These are phyloP conservation scores for Frieseomelitta varia DNA, from an alignment of 1,140 invertebrate species.

Conservation along the genomic window DNA sequence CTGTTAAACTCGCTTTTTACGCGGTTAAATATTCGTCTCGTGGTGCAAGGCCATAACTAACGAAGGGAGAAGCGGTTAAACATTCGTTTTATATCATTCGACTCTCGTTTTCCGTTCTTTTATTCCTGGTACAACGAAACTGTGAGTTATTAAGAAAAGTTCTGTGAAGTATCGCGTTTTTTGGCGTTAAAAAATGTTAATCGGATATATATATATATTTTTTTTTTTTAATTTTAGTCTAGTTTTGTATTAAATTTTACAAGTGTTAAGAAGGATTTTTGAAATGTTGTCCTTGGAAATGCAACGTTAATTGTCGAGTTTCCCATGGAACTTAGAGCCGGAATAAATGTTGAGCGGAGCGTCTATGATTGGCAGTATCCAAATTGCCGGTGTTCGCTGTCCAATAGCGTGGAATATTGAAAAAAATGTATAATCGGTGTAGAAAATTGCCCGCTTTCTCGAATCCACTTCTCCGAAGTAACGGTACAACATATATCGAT, in stretches of 20 bases:
- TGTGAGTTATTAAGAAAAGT: neutral
- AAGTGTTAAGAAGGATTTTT: neutral
- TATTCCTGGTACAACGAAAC: neutral
- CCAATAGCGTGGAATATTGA: neutral
- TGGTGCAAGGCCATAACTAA: conserved; percentile 1
- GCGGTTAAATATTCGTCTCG: neutral
- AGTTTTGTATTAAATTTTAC: neutral
- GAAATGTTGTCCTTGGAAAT: too few species aligned
- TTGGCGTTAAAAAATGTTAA: neutral
- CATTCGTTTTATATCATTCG: too few species aligned
- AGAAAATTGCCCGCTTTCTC: conserved; percentile 45
- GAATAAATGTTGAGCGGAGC: neutral
- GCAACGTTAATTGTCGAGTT: neutral
- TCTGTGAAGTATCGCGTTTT: neutral
- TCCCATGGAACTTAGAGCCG: neutral
- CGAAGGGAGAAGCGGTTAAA: neutral
- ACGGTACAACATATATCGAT: conserved; percentile 32
- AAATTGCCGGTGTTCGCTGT: neutral
- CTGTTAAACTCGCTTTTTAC: neutral
- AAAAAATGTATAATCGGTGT: conserved; percentile 16
- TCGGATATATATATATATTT: neutral
- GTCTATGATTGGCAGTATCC: too few species aligned
- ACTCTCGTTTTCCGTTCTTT: neutral
- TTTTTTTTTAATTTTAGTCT: too few species aligned
- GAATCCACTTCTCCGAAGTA: neutral